Base-by-base conservation (phyloP, 2,888 invertebrate genomes). In the Siphlonurus alternatus region DNA sequence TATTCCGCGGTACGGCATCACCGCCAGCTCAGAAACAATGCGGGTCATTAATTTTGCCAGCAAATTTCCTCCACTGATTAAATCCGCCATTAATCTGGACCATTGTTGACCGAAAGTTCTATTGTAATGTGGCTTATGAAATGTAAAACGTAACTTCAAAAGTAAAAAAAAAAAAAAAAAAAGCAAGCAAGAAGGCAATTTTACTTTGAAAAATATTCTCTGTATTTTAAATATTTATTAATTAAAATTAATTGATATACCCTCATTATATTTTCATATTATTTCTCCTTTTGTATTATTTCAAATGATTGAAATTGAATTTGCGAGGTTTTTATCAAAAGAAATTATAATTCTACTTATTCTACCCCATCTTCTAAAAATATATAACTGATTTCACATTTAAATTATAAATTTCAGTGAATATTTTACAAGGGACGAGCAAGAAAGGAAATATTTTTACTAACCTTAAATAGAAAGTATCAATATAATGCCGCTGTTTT, bases 1-100 rank as follows among this genome's bases (percentile, higher is more conserved):
- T n/a, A n/a, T n/a, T n/a, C 15, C 38, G 38, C 38, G 38, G 38
- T 38, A 38, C 38, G 38, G 38, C 15, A 38, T 38, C 5, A 10
- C 5, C 38, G 38, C 38, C 5, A 38, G 38, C 38, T n/a, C n/a
- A 56, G 56, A 56, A 56, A 56, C 56, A 56, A 56, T 56, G 56
- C 56, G 56, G 56, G 56, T 22, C 56, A 56, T 56, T 56, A 56
- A 56, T 56, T 56, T 56, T 56, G 56, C 56, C 56, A 22, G 56
- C 56, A 56, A 56, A 56, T 56, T 56, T 56, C 56, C 56, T 56
- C n/a, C n/a, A 10, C 56, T 56, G 56, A 56, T 56, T 56, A 56
- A 56, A 56, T 56, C 56, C 56, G 7, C 56, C 56, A 56, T 56
- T 56, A 56, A 56, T 56, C 56, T 56, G 56, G 56, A 56, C 56